Evolutionary conservation across 2,888 invertebrate species (phyloP).

Genomic region (Dastarcus helophoroides): DNA sequence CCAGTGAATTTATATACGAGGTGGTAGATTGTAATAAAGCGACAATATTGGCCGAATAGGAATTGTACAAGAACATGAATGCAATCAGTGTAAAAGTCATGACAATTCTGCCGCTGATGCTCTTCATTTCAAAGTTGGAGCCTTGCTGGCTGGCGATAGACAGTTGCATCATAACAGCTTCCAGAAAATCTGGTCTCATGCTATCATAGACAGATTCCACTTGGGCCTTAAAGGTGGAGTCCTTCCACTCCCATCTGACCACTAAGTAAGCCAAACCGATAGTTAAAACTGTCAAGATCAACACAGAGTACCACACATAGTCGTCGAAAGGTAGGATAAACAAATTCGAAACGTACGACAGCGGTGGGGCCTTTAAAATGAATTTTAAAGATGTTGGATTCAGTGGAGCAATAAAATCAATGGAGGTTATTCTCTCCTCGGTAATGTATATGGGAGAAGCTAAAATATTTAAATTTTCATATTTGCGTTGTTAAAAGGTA

Average conservation of each 20-base stretch:
- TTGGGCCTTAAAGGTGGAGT: constrained; percentile 3
- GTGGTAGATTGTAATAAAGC: constrained; percentile 52
- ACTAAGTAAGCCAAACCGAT: constrained; percentile 21
- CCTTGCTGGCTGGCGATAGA: constrained; percentile 39
- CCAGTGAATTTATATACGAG: constrained; percentile 40
- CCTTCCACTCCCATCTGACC: constrained; percentile 11
- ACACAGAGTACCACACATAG: constrained; percentile 50
- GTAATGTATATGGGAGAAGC: no score
- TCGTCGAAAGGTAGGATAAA: constrained; percentile 52
- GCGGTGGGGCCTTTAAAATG: constrained; percentile 54
- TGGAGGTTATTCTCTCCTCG: no score
- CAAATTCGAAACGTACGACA: constrained; percentile 54
- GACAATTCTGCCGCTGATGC: constrained; percentile 34
- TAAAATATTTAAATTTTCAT: no score
- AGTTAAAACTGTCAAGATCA: constrained; percentile 35
- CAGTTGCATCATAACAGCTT: constrained; percentile 30
- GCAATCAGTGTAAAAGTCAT: constrained; percentile 22
- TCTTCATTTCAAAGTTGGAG: constrained; percentile 31
- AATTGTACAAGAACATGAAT: constrained; percentile 47
- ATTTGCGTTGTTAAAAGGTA: no score
- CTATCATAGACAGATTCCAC: constrained; percentile 3
- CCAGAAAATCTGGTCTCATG: constrained; percentile 13
- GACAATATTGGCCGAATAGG: constrained; percentile 55
- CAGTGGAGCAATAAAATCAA: constrained; percentile 47
- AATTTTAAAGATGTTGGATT: constrained; percentile 44